Evolutionary conservation across 1,140 invertebrate genomes (phyloP).

Genomic region (Drosophila cardini): DNA sequence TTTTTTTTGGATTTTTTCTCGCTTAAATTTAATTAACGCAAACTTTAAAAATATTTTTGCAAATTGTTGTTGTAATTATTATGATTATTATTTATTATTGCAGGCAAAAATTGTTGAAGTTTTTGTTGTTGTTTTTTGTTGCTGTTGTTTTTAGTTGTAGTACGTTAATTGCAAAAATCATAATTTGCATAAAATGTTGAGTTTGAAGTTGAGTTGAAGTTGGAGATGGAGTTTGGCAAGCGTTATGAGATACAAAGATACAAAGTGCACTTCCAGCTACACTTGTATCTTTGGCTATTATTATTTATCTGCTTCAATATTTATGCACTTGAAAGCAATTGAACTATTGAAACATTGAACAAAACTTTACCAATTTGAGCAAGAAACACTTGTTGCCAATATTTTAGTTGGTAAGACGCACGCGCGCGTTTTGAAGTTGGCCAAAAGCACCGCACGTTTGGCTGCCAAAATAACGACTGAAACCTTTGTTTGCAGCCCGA

Average conservation of each 20-base stretch:
- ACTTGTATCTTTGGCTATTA: conserved; percentile 31
- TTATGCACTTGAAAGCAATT: conserved; percentile 7
- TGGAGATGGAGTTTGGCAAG: conserved; percentile 65
- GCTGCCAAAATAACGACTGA: conserved; percentile 80
- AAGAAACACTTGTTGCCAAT: conserved; percentile 13
- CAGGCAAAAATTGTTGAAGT: conserved; percentile 52
- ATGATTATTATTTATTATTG: conserved; percentile 54
- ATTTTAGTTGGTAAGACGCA: conserved; percentile 1
- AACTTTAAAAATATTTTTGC: conserved; percentile 66
- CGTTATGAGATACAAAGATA: conserved; percentile 26
- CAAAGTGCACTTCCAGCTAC: conserved; percentile 34
- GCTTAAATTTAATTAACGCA: conserved; percentile 66
- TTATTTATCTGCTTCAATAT: conserved; percentile 15
- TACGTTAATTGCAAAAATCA: conserved; percentile 61
- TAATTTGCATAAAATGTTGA: conserved; percentile 75
- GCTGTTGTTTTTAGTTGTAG: conserved; percentile 34
- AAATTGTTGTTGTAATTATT: conserved; percentile 63
- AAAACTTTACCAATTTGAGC: background rate
- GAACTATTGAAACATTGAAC: conserved; percentile 4
- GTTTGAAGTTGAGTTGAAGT: conserved; percentile 45
- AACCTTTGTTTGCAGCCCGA: conserved; percentile 50
- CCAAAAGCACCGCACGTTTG: conserved; percentile 73
- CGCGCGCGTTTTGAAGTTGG: conserved; percentile 33
- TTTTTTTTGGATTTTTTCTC: too few relatives aligned
- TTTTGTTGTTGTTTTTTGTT: conserved; percentile 38